Evolutionary conservation across 2,797 vertebrate species (phyloP).

Genomic region (Lerista edwardsae): DNA sequence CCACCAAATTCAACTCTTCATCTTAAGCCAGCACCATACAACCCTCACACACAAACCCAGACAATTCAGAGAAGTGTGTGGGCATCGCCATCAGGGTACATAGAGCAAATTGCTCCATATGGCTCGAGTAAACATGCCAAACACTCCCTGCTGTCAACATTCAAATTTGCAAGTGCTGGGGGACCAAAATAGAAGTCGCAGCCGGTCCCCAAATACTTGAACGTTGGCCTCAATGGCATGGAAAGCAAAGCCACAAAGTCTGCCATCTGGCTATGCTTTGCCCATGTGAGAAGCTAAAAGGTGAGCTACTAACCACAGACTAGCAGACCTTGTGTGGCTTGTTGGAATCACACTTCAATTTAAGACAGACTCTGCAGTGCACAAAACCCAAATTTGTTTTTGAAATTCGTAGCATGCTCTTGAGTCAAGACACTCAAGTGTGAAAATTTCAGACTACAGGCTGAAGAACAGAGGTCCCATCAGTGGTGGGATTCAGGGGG

Average conservation of each 20-base stretch:
- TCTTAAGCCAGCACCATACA: not conserved
- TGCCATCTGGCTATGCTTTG: not conserved
- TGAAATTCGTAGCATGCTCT: not conserved
- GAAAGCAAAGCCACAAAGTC: not conserved
- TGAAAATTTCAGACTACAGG: too few species aligned
- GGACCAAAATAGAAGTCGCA: conserved; percentile 31
- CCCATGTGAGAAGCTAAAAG: conserved; percentile 1
- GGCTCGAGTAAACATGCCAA: conserved; percentile 29
- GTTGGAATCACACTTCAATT: not conserved
- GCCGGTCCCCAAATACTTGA: conserved; percentile 28
- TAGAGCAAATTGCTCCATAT: conserved; percentile 35
- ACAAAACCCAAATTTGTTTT: not conserved
- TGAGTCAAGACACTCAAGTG: not conserved
- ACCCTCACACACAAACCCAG: too few species aligned
- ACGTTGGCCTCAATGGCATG: not conserved
- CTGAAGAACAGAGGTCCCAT: not conserved
- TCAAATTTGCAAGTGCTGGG: conserved; percentile 3
- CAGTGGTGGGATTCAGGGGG: too few species aligned
- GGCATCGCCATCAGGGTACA: conserved; percentile 17
- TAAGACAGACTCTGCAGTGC: not conserved
- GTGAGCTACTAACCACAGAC: not conserved
- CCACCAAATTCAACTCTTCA: not conserved
- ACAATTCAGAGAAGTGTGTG: conserved; percentile 8
- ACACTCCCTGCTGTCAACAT: conserved; percentile 24
- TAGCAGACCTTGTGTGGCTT: not conserved